Percentiles rank a stretch among this genome's conserved stretches.
Conservation (phyloP, 2,113 vertebrate genomes). For the Pungitius pungitius region DNA sequence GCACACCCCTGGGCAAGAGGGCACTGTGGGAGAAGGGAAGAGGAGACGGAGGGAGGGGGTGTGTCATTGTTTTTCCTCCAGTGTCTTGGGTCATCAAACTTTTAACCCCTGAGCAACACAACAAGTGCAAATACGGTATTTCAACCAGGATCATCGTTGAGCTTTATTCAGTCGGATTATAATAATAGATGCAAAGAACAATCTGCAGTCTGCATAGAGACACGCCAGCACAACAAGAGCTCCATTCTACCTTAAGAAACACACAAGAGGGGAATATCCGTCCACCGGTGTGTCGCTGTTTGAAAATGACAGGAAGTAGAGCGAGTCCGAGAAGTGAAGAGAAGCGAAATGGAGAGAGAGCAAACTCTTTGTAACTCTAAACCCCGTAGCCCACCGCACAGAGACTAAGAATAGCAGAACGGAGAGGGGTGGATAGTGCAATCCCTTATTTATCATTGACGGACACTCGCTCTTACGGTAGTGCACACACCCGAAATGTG, state of each 20-base stretch:
- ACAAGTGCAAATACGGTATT: too few relatives aligned
- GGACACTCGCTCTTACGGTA: constrained; percentile 46
- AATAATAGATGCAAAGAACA: constrained; percentile 63
- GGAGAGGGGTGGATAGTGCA: constrained; percentile 49
- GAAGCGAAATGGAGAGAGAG: constrained; percentile 31
- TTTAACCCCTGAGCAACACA: not conserved
- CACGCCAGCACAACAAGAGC: constrained; percentile 2
- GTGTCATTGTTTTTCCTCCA: not conserved
- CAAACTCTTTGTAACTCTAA: constrained; percentile 76
- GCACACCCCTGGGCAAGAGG: constrained; percentile 57
- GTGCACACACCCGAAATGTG: constrained; percentile 42
- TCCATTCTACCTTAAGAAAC: constrained; percentile 29
- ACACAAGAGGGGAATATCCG: not conserved
- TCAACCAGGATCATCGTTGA: constrained; percentile 19
- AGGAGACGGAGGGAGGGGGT: not conserved
- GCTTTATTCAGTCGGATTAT: constrained; percentile 29
- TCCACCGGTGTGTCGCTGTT: constrained; percentile 12
- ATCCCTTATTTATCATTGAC: constrained; percentile 73
- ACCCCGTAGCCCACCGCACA: constrained; percentile 55
- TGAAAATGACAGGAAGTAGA: not conserved
- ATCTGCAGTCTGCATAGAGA: constrained; percentile 11
- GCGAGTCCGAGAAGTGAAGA: constrained; percentile 24
- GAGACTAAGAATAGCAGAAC: constrained; percentile 76
- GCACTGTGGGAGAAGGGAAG: constrained; percentile 18
- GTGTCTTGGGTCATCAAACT: not conserved